These are phyloP conservation scores for Myrmecobius fasciatus DNA, from an alignment of 2,113 vertebrate genomes.

Conservation along the genomic window DNA sequence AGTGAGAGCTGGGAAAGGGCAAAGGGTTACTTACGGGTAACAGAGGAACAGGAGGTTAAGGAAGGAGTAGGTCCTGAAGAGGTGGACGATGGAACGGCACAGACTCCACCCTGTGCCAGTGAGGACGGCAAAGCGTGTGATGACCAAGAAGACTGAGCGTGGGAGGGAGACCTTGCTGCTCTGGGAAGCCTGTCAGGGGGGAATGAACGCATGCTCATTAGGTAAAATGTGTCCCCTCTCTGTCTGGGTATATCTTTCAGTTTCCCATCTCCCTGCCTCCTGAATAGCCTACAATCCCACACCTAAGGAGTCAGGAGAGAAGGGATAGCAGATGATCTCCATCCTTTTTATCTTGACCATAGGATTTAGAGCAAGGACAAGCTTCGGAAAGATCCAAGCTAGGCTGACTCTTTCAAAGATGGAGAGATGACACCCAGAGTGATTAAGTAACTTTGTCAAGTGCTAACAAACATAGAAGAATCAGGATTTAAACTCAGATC, in stretches of 20 bases:
- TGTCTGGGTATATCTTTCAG: neutral
- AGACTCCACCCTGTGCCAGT: conserved; percentile 97
- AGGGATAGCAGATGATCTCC: neutral
- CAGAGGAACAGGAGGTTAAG: conserved; percentile 98
- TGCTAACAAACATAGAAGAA: neutral
- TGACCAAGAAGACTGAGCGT: conserved; percentile 94
- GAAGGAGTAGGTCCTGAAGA: conserved; percentile 96
- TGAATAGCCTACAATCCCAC: conserved; percentile 34
- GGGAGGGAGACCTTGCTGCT: conserved; percentile 94
- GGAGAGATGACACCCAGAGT: neutral
- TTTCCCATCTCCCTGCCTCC: neutral
- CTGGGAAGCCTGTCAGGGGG: conserved; percentile 91
- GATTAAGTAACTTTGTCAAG: neutral
- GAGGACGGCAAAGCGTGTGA: conserved; percentile 95
- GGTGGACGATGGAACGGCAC: conserved; percentile 95
- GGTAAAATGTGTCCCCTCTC: conserved; percentile 47
- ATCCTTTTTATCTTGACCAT: neutral
- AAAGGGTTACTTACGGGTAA: conserved; percentile 93
- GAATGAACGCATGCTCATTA: conserved; percentile 35
- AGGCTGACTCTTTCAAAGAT: neutral
- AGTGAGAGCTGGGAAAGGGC: neutral
- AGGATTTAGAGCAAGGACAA: neutral
- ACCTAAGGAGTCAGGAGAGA: conserved; percentile 23
- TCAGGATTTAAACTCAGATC: neutral
- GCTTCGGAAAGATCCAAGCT: neutral